These are phyloP conservation scores for Gadopsis marmoratus DNA, from an alignment of 2,797 vertebrate species.

Conservation along the genomic window DNA sequence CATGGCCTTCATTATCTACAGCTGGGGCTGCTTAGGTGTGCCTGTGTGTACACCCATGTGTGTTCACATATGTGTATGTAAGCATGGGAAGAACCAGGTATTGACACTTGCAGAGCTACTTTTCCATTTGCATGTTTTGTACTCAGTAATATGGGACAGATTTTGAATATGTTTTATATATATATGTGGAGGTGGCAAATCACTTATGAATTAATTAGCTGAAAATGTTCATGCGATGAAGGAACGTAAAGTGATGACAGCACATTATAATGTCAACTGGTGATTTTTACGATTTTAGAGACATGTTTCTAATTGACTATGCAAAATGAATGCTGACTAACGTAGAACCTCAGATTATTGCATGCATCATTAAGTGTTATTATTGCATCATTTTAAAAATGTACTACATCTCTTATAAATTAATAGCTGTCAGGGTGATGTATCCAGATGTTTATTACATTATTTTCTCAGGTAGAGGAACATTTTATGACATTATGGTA, in stretches of 20 bases:
- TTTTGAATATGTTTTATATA: not conserved
- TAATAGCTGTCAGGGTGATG: not conserved
- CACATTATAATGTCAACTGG: not conserved
- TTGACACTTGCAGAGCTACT: slow-evolving; percentile 8
- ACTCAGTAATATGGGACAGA: not conserved
- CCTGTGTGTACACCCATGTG: slow-evolving; percentile 5
- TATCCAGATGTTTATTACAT: not conserved
- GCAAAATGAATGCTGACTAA: not conserved
- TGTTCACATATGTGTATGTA: slow-evolving; percentile 6
- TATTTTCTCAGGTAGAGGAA: not conserved
- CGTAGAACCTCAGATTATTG: not conserved
- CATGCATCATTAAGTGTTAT: not conserved
- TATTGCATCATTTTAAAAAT: not conserved
- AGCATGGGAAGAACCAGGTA: slow-evolving; percentile 2
- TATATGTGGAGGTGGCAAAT: not conserved
- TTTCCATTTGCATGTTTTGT: not conserved
- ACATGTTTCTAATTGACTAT: not conserved
- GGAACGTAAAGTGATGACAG: not conserved
- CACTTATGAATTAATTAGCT: not conserved
- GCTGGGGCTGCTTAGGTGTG: slow-evolving; percentile 55
- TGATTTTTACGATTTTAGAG: not conserved
- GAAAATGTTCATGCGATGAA: not conserved
- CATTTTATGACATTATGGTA: not conserved
- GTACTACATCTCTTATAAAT: not conserved
- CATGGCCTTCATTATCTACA: slow-evolving; percentile 64